Evolutionary conservation across 1,140 invertebrate species (phyloP).

Genomic region (Drusus annulatus): DNA sequence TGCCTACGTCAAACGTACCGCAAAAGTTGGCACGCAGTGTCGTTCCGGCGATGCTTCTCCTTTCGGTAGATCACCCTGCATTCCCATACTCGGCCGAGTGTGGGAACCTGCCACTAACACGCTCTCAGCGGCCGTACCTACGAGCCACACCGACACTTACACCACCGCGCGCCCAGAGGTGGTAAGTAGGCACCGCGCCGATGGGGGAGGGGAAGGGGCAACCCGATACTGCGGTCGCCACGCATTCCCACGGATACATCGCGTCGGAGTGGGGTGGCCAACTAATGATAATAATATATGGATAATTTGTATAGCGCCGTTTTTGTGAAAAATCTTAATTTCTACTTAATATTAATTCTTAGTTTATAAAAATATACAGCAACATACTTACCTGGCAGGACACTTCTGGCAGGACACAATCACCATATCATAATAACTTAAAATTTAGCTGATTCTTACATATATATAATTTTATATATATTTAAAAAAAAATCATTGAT

Average conservation of each 20-base stretch:
- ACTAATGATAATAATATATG: not conserved
- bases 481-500: too few relatives aligned
- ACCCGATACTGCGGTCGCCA: slow-evolving; percentile 9
- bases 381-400: too few relatives aligned
- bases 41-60: not conserved
- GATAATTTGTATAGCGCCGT: too few relatives aligned
- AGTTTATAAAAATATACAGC: too few relatives aligned
- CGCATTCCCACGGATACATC: slow-evolving; percentile 52
- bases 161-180: not conserved
- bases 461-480: too few relatives aligned
- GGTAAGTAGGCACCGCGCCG: not conserved
- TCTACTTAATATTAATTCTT: too few relatives aligned
- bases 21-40: too few relatives aligned
- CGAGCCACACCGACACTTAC: slow-evolving; percentile 36
- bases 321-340: too few relatives aligned
- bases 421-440: too few relatives aligned
- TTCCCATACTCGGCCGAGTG: slow-evolving; percentile 24
- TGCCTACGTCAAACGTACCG: too few relatives aligned
- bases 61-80: slow-evolving; percentile 53
- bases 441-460: too few relatives aligned
- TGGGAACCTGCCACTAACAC: not conserved
- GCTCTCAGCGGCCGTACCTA: slow-evolving; percentile 21
- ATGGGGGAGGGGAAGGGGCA: not conserved
- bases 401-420: too few relatives aligned
- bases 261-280: not conserved